A percentile compares a stretch with the other conserved stretches of the same genome.
Evolutionary conservation across 2,113 vertebrate species (phyloP).

Genomic region (Gasterosteus nipponicus): DNA sequence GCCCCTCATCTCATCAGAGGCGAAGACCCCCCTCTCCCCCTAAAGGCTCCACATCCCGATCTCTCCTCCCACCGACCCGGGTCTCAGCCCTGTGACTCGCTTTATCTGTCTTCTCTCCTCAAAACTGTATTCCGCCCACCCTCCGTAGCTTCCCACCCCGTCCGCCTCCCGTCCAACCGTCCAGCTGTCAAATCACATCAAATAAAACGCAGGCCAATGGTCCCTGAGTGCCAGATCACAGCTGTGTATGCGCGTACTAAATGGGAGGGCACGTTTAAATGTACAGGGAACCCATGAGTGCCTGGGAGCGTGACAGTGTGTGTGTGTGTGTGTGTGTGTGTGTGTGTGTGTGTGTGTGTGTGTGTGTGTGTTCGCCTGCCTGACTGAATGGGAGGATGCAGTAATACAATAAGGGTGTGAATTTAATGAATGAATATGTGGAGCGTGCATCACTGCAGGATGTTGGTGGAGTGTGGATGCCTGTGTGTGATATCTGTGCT

Average conservation of each 20-base stretch:
- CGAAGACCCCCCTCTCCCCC: constrained; percentile 27
- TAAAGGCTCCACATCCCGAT: constrained; percentile 48
- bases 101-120: constrained; percentile 57
- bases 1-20: constrained; percentile 76
- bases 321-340: constrained; percentile 32
- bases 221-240: constrained; percentile 81
- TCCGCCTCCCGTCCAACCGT: constrained; percentile 60
- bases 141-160: constrained; percentile 46
- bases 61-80: constrained; percentile 58
- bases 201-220: constrained; percentile 80
- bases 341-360: constrained; percentile 23
- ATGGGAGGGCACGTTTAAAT: constrained; percentile 75
- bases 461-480: constrained; percentile 38
- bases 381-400: constrained; percentile 75
- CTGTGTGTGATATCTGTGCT: constrained; percentile 38
- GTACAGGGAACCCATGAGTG: constrained; percentile 73
- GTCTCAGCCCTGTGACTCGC: constrained; percentile 62
- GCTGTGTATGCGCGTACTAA: constrained; percentile 76
- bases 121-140: constrained; percentile 64
- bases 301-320: constrained; percentile 45
- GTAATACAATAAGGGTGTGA: constrained; percentile 74
- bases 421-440: constrained; percentile 76
- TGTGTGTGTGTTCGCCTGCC: constrained; percentile 18
- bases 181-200: constrained; percentile 82
- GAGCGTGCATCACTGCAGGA: constrained; percentile 56